Conservation (phyloP, 2,797 vertebrate species). For the Sebastes hubbsi region DNA sequence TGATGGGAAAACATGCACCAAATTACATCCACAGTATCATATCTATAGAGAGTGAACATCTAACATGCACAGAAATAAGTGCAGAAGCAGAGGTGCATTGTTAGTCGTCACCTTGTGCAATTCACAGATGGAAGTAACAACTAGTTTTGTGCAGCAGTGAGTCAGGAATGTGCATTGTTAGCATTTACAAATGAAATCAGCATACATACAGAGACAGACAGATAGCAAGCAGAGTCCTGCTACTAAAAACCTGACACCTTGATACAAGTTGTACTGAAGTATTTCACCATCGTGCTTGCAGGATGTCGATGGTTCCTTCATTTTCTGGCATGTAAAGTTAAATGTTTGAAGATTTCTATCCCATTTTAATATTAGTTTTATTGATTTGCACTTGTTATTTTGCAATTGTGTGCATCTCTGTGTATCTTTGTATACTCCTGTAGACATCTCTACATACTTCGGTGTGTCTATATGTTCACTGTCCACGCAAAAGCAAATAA, state of each 20-base stretch:
- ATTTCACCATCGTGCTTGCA: neutral
- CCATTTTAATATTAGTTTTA: too few relatives aligned
- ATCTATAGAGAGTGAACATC: neutral
- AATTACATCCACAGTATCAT: neutral
- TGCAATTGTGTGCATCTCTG: too few relatives aligned
- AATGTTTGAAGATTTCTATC: neutral
- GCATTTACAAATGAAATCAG: constrained; percentile 9
- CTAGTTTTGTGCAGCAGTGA: neutral
- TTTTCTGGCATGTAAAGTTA: neutral
- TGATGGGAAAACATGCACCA: neutral
- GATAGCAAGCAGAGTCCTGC: neutral
- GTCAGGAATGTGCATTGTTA: constrained; percentile 5
- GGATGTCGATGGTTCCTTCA: neutral
- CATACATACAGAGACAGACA: neutral
- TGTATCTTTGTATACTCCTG: too few relatives aligned
- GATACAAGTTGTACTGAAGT: neutral
- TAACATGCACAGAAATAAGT: neutral
- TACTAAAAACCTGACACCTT: neutral
- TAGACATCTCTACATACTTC: too few relatives aligned
- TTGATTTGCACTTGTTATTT: too few relatives aligned
- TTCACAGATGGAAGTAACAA: constrained; percentile 6
- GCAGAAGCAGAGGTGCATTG: neutral
- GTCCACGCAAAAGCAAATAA: too few relatives aligned
- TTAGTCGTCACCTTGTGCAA: constrained; percentile 4
- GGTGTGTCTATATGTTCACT: too few relatives aligned